These are phyloP conservation scores for Cettia cetti DNA, from an alignment of 2,113 vertebrate species.

Conservation along the genomic window DNA sequence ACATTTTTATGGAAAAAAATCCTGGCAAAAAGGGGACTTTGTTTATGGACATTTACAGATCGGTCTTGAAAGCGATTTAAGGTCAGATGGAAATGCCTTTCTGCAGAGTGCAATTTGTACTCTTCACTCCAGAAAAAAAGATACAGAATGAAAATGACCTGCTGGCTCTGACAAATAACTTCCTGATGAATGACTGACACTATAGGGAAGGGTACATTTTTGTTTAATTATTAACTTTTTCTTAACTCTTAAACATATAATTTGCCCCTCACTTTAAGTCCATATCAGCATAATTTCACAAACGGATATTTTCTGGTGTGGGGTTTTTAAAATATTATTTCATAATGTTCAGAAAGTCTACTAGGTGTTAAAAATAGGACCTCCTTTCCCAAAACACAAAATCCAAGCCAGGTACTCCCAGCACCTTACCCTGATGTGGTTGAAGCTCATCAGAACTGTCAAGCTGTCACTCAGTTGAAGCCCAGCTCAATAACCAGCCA, in stretches of 20 bases:
- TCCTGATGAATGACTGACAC: background rate
- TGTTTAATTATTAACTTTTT: background rate
- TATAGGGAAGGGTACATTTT: background rate
- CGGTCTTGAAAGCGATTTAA: background rate
- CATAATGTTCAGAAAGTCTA: background rate
- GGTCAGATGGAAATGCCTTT: background rate
- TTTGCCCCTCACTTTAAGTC: background rate
- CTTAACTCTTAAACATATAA: background rate
- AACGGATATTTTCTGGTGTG: background rate
- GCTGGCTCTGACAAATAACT: background rate
- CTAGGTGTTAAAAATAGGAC: background rate
- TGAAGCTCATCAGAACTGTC: background rate
- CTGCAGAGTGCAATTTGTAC: background rate
- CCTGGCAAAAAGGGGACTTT: background rate
- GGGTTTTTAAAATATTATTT: background rate
- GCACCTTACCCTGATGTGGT: background rate
- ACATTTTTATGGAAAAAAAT: background rate
- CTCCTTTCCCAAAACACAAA: background rate
- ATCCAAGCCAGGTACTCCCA: background rate
- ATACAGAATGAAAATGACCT: background rate
- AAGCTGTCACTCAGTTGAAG: background rate
- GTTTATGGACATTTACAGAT: background rate
- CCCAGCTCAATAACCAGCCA: background rate
- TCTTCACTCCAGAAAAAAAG: background rate
- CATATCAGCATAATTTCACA: background rate